Percentiles rank a stretch among this genome's conserved stretches.
These are phyloP conservation scores for Drosophila orena DNA, from an alignment of 1,140 invertebrate genomes.

Conservation along the genomic window DNA sequence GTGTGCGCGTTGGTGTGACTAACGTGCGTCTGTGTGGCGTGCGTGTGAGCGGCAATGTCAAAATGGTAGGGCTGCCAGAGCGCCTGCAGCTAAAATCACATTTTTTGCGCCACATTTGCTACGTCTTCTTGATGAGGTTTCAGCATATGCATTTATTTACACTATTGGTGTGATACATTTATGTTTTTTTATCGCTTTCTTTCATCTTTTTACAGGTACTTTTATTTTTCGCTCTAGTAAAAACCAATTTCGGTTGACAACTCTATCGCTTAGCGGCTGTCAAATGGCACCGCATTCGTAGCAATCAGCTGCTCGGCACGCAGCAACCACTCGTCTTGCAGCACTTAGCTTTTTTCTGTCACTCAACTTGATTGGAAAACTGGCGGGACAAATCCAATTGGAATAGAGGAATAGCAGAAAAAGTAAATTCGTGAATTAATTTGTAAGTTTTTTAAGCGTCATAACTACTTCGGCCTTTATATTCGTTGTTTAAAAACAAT, in stretches of 20 bases:
- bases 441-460: neutral
- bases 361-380: neutral
- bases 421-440: too few relatives aligned
- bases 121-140: too few relatives aligned
- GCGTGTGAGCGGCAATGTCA: slow-evolving; percentile 59
- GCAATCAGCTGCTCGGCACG: slow-evolving; percentile 50
- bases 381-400: slow-evolving; percentile 23
- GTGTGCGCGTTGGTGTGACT: slow-evolving; percentile 51
- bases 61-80: slow-evolving; percentile 46
- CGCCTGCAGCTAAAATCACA: rapidly evolving
- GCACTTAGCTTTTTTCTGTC: slow-evolving; percentile 18
- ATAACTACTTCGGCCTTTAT: neutral
- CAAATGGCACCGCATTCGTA: slow-evolving; percentile 27
- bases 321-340: slow-evolving; percentile 1
- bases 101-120: neutral
- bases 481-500: too few relatives aligned
- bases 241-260: slow-evolving; percentile 10
- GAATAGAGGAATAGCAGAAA: neutral
- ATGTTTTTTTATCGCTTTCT: rapidly evolving
- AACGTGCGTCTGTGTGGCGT: slow-evolving; percentile 48
- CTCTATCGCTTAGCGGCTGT: slow-evolving; percentile 39
- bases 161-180: neutral
- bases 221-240: neutral
- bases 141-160: too few relatives aligned
- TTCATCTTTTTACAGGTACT: neutral